Evolutionary conservation across 2,888 invertebrate genomes (phyloP).

Genomic region (Dasysyrphus albostriatus): DNA sequence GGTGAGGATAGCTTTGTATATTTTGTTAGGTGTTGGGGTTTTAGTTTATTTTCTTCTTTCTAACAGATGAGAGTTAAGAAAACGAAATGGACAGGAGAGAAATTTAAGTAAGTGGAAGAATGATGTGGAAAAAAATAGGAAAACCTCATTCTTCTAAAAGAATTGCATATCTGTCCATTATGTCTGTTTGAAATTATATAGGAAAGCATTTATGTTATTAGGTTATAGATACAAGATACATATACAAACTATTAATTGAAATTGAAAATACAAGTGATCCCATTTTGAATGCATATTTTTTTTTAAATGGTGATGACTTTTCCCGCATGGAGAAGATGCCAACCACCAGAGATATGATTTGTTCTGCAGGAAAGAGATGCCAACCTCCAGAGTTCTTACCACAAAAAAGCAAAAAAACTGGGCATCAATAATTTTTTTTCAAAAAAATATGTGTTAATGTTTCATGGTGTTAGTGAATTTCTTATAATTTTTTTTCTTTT

Average conservation of each 20-base stretch:
- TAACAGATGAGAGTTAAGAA: background rate
- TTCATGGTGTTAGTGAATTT: too few species aligned
- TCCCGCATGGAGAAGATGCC: too few species aligned
- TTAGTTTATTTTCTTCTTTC: background rate
- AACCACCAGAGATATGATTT: too few species aligned
- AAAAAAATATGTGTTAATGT: too few species aligned
- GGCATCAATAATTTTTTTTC: too few species aligned
- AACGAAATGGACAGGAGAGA: slow-evolving; percentile 5
- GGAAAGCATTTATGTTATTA: background rate
- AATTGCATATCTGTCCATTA: background rate
- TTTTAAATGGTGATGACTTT: background rate
- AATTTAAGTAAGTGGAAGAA: slow-evolving; percentile 1
- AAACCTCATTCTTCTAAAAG: background rate
- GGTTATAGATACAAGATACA: background rate
- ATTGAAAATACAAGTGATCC: background rate
- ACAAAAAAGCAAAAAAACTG: too few species aligned
- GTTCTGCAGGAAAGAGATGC: too few species aligned
- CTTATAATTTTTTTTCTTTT: too few species aligned
- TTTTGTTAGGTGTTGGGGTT: background rate
- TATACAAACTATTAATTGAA: background rate
- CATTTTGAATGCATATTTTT: background rate
- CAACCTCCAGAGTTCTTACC: too few species aligned
- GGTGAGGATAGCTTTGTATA: background rate
- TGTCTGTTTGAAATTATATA: background rate
- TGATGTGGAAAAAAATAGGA: background rate